Conservation (phyloP, 2,888 invertebrate genomes). For the Cheilosia vulpina region DNA sequence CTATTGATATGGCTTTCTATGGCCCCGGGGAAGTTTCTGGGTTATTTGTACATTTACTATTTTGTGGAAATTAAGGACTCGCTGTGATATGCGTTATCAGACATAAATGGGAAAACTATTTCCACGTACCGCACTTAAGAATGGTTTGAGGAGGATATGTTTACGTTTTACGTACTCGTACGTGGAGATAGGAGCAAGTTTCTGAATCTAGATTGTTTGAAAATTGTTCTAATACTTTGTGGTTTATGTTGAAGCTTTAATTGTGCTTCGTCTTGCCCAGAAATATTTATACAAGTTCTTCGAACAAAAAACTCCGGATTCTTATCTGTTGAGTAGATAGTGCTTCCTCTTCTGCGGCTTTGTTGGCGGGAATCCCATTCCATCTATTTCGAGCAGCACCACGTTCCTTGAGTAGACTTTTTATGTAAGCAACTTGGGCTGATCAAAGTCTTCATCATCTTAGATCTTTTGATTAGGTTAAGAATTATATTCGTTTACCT, state of each 20-base stretch:
- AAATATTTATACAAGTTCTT: background rate
- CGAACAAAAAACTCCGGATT: too few species aligned
- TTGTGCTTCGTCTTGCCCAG: background rate
- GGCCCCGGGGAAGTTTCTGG: constrained; percentile 37
- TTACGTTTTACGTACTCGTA: background rate
- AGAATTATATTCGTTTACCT: too few species aligned
- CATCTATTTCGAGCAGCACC: too few species aligned
- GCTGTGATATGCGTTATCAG: constrained; percentile 19
- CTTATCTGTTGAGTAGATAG: too few species aligned
- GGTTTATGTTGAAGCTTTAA: background rate
- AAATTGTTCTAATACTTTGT: background rate
- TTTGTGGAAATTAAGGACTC: background rate
- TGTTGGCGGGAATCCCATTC: too few species aligned
- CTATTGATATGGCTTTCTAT: constrained; percentile 64
- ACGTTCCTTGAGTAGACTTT: too few species aligned
- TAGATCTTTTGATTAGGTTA: too few species aligned
- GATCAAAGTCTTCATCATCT: too few species aligned
- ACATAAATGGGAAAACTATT: constrained; percentile 50
- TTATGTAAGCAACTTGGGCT: too few species aligned
- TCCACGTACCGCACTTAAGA: constrained; percentile 8
- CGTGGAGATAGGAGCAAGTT: constrained; percentile 11
- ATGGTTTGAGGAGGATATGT: background rate
- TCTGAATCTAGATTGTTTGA: constrained; percentile 15
- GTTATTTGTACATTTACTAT: constrained; percentile 31
- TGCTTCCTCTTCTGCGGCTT: too few species aligned